Evolutionary conservation across 2,113 vertebrate species (phyloP), one percentile per base, ranked within the genome.

Genomic region (Hippocampus abdominalis): DNA sequence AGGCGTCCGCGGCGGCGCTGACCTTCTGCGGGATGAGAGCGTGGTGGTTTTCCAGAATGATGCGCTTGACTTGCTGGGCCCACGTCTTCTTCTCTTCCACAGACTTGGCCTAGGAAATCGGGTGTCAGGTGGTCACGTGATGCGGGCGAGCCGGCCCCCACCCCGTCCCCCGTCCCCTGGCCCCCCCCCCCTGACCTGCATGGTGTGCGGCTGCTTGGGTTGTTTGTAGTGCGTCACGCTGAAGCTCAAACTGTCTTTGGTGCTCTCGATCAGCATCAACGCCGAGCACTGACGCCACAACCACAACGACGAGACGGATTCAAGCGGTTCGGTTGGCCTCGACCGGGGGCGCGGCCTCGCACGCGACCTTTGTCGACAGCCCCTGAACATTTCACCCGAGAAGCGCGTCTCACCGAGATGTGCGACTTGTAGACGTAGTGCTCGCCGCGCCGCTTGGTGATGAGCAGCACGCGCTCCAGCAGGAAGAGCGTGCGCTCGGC

Each of bases 21-120:
- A 95, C 96, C 94, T 97, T 98, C 84, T 97, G 95, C 23, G 96
- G 96, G 63, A 98, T 94, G 79, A 93, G 90, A 74, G 94, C 93
- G 0, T 94, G 94, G 80, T 98, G 95, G 75, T 96, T 98, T 76
- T 98, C 96, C 77, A 98, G 79, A 68, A 98, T 98, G 70, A 96
- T 91, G 23, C 95, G 90, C 91, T 97, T 98, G 81, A 98, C 94
- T 77, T 98, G 95, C 79, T 96, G 95, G 56, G 95, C 94, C 96
- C 96, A 98, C 1, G 91, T 27, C 0, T 94, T 94, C 75, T 94
- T 97, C 88, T 97, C 96, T 72, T 97, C 95, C 68, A 89, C 89
- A 0, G 92, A 93, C 77, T 88, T 95, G 36, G 95, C 94, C 96
- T 97, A 76, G 74, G 66, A 78, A n/a, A 36, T 0, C 44, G 16